Conservation (phyloP, 2,888 invertebrate species). For the Xestia sexstrigata region DNA sequence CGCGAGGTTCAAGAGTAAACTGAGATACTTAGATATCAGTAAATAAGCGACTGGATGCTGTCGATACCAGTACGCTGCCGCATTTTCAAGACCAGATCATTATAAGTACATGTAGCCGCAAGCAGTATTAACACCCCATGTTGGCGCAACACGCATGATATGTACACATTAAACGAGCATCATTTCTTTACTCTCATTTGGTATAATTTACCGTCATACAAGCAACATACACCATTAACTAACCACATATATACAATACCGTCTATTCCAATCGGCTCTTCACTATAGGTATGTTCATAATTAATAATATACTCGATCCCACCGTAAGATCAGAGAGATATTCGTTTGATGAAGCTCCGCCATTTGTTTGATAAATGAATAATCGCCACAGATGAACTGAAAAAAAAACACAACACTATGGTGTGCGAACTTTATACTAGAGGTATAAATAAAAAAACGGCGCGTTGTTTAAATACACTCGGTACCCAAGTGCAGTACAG, state of each 20-base stretch:
- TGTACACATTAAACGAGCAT: slow-evolving; percentile 52
- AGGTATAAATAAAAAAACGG: slow-evolving; percentile 79
- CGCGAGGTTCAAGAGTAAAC: slow-evolving; percentile 33
- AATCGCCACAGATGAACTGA: slow-evolving; percentile 75
- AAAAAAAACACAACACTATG: slow-evolving; percentile 73
- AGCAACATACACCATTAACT: slow-evolving; percentile 33
- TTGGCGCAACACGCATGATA: slow-evolving; percentile 59
- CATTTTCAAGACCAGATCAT: slow-evolving; percentile 66
- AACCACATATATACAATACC: slow-evolving; percentile 37
- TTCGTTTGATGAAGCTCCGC: slow-evolving; percentile 82
- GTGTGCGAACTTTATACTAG: slow-evolving; percentile 78
- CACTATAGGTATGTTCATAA: slow-evolving; percentile 70
- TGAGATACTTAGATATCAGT: slow-evolving; percentile 41
- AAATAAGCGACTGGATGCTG: slow-evolving; percentile 47
- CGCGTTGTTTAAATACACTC: slow-evolving; percentile 74
- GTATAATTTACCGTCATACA: slow-evolving; percentile 48
- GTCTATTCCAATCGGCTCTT: slow-evolving; percentile 56
- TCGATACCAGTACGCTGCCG: slow-evolving; percentile 49
- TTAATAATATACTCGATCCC: slow-evolving; percentile 73
- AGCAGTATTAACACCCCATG: slow-evolving; percentile 65
- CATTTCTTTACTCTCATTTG: slow-evolving; percentile 56
- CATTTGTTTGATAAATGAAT: slow-evolving; percentile 85
- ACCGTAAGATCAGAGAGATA: slow-evolving; percentile 76
- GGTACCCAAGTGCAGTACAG: slow-evolving; percentile 72
- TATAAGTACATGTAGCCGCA: slow-evolving; percentile 64